These are phyloP conservation scores for Diloba caeruleocephala DNA, from an alignment of 2,888 invertebrate species.

Conservation along the genomic window DNA sequence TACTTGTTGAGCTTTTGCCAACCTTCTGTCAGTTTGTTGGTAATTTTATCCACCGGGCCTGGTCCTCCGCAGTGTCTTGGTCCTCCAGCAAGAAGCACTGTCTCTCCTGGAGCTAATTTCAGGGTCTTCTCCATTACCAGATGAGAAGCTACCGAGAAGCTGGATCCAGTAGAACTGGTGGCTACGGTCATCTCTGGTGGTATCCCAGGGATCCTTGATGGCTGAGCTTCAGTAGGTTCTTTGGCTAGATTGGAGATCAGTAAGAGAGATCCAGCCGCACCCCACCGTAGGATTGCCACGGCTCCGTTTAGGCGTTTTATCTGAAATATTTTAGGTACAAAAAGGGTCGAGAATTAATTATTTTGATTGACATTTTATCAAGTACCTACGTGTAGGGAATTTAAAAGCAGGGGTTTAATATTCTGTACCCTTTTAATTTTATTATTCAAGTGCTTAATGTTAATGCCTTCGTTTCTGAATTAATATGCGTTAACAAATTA, in stretches of 20 bases:
- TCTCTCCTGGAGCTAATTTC: constrained; percentile 74
- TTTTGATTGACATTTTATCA: constrained; percentile 32
- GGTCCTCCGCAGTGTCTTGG: constrained; percentile 83
- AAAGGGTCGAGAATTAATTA: constrained; percentile 28
- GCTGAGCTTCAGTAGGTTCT: constrained; percentile 76
- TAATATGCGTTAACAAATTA: constrained; percentile 3
- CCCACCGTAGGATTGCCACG: constrained; percentile 78
- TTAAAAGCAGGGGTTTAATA: constrained; percentile 26
- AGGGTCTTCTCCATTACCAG: constrained; percentile 69
- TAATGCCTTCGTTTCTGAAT: neutral
- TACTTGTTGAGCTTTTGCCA: constrained; percentile 86
- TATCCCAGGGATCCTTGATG: constrained; percentile 79
- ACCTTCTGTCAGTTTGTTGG: constrained; percentile 81
- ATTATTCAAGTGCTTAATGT: neutral
- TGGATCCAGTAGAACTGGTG: constrained; percentile 73
- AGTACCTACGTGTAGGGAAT: constrained; percentile 7
- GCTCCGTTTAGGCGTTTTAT: constrained; percentile 89
- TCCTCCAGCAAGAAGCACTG: constrained; percentile 75
- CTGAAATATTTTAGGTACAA: constrained; percentile 62
- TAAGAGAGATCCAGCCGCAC: constrained; percentile 75
- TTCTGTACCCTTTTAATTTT: constrained; percentile 14
- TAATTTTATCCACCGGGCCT: constrained; percentile 84
- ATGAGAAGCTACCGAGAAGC: constrained; percentile 70
- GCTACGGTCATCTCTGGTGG: constrained; percentile 79
- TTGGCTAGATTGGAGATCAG: constrained; percentile 84